Conservation (phyloP, 2,888 invertebrate species). For the Dolichopus griseipennis region DNA sequence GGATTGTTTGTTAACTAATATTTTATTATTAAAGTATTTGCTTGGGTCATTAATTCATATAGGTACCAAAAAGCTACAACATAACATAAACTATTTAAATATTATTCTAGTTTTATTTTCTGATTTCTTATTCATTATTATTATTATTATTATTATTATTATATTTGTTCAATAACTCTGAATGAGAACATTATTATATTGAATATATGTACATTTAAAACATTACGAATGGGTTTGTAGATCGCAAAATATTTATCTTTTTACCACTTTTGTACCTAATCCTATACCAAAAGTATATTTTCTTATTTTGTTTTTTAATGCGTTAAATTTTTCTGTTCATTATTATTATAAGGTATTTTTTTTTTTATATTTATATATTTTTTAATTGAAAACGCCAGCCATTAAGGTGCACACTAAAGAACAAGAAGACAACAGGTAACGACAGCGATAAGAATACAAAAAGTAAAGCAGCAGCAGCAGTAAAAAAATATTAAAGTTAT, state of each 20-base stretch:
- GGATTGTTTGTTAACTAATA: neutral
- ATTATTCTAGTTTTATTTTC: no score
- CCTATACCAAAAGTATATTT: no score
- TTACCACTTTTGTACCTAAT: constrained; percentile 6
- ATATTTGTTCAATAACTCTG: neutral
- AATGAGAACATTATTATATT: no score
- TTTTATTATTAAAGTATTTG: neutral
- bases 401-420: constrained; percentile 2
- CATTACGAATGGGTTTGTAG: neutral
- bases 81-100: neutral
- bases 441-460: neutral
- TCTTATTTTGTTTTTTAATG: neutral
- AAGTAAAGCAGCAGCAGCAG: neutral
- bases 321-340: neutral
- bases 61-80: neutral
- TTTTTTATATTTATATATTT: neutral
- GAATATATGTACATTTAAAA: no score
- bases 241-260: constrained; percentile 1
- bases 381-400: constrained; percentile 1
- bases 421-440: constrained; percentile 1
- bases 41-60: neutral
- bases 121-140: no score
- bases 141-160: neutral
- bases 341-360: no score
- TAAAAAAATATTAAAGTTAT: neutral